phyloP scores from a whole-genome alignment of 2,888 invertebrate species.

The Bedellia somnulentella region DNA sequence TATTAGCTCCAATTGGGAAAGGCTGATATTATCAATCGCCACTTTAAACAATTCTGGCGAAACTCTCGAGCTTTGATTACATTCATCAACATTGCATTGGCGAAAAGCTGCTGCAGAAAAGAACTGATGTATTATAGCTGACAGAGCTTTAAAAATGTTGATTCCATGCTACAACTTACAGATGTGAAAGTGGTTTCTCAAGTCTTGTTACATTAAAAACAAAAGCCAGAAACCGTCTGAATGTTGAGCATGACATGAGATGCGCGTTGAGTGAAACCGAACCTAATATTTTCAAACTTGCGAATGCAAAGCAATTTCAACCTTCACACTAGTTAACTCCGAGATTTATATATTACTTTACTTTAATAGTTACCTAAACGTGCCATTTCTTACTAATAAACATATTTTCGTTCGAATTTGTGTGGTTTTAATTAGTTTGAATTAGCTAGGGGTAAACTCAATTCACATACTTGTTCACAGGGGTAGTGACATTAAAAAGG shows the following conservation, averaged over 20 bases:
- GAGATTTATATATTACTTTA: constrained; percentile 2
- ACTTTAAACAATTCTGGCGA: too few relatives aligned
- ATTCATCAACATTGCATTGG: too few relatives aligned
- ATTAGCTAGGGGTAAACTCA: constrained; percentile 3
- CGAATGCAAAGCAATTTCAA: constrained; percentile 2
- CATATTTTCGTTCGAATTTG: constrained; percentile 3
- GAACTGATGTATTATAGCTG: constrained; percentile 11
- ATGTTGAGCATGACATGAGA: too few relatives aligned
- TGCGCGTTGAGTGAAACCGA: too few relatives aligned
- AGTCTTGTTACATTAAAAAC: constrained; percentile 3
- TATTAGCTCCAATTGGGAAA: too few relatives aligned
- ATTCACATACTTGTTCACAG: constrained; percentile 3
- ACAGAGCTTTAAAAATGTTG: constrained; percentile 13
- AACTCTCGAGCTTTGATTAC: too few relatives aligned
- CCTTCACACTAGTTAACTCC: too few relatives aligned
- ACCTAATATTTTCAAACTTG: too few relatives aligned
- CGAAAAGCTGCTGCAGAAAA: constrained; percentile 11
- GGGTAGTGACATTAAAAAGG: constrained; percentile 4
- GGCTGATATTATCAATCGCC: too few relatives aligned
- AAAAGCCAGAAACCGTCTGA: too few relatives aligned
- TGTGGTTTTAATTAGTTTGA: constrained; percentile 4
- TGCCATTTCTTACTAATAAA: too few relatives aligned
- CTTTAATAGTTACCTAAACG: background rate
- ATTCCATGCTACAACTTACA: constrained; percentile 5
- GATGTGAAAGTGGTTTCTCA: constrained; percentile 5